Base-by-base conservation (phyloP, 2,113 vertebrate species). In the Varanus komodoensis region DNA sequence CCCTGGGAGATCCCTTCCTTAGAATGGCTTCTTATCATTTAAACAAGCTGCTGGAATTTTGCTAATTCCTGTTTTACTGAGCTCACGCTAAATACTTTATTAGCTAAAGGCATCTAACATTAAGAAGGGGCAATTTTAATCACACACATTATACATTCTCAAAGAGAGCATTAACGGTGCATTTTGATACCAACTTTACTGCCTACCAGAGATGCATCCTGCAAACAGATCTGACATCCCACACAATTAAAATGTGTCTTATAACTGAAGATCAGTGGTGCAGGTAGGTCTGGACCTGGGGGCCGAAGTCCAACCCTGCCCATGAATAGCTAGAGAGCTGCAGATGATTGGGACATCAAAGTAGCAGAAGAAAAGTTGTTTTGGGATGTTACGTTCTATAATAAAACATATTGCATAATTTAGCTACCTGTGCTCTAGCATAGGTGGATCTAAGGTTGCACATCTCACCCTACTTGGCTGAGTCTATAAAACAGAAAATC, bases 61-160 rank as follows among this genome's bases (percentile, higher is more conserved):
- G 97, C 96, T 97, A 97, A 97, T 98, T 98, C 97, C 97, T 97
- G 97, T 97, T 97, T 96, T 91, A 97, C 95, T 97, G 95, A 95
- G 92, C 94, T 84, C 96, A 94, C 96, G 95, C 95, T 93, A 91
- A 92, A 93, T 0, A 61, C 92, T 97, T 80, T 97, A 83, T 95
- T 95, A 93, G 92, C 93, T 94, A 78, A 94, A 94, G 89, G 78
- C 50, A 94, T 94, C 93, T 94, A 93, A 93, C 89, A 89, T 92
- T 94, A 92, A 89, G 61, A 92, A 95, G 86, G 90, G 94, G 69
- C 89, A 93, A 93, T 94, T 96, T 94, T 96, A 95, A 93, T 90
- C 89, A 80, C 88, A 44, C 94, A 83, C 92, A 88, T 87, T n/a
- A 21, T 19, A 7, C 17, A 19, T 87, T 88, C 88, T 90, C 91